Percentiles rank a stretch among this genome's conserved stretches.
phyloP scores from a whole-genome alignment of 2,113 vertebrate species.

The Candoia aspera region DNA sequence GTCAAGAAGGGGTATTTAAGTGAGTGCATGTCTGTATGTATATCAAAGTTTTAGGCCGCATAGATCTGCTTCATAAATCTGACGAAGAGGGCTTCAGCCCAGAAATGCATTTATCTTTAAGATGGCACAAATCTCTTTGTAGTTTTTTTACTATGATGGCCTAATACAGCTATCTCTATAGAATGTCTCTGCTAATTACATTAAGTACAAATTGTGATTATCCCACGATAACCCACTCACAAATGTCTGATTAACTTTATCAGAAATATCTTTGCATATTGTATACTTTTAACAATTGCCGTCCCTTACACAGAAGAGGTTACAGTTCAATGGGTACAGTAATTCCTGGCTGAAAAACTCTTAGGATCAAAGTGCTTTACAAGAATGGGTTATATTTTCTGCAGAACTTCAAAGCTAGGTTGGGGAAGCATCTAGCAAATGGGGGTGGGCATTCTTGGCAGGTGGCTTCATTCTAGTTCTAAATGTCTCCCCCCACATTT shows the following conservation, averaged over 20 bases:
- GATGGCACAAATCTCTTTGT: neutral
- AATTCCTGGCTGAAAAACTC: conserved; percentile 33
- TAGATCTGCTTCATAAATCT: neutral
- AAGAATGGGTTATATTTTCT: neutral
- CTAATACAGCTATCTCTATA: neutral
- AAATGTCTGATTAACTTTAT: conserved; percentile 20
- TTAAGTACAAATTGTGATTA: neutral
- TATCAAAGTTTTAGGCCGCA: neutral
- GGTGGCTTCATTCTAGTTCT: conserved; percentile 61
- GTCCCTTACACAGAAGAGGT: conserved; percentile 5
- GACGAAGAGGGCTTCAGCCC: neutral
- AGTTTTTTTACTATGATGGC: neutral
- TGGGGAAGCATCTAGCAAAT: conserved; percentile 35
- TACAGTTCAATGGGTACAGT: conserved; percentile 17
- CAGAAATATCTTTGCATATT: conserved; percentile 9
- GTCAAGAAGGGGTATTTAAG: neutral
- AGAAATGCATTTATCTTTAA: neutral
- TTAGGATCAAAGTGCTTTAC: conserved; percentile 24
- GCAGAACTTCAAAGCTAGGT: conserved; percentile 24
- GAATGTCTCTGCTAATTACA: conserved; percentile 7
- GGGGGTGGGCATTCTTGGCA: conserved; percentile 56
- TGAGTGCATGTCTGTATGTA: neutral
- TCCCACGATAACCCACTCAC: neutral
- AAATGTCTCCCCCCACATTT: conserved; percentile 19
- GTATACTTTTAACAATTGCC: neutral